Base-by-base conservation (phyloP, 2,888 invertebrate species). In the Papilio demoleus region DNA sequence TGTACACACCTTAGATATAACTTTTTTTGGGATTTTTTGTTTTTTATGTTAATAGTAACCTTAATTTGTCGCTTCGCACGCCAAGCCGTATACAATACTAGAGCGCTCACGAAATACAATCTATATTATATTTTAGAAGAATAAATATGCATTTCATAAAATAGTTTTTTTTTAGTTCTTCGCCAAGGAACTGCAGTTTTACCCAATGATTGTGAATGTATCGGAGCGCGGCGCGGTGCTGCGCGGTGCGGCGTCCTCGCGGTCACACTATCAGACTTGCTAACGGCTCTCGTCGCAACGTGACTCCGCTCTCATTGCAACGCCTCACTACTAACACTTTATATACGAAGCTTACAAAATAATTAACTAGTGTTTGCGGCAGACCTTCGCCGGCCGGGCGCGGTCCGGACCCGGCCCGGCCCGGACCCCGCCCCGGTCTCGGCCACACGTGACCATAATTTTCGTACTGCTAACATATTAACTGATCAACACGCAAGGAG, bases 1-100 rank as follows among this genome's bases (percentile, higher is more conserved):
- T 90, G 91, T 91, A 90, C 88, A 90, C 88, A 85, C 81, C 89
- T 88, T 87, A 87, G 88, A 81, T 78, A 76, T 79, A 76, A 76
- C 79, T 79, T 84, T 84, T 88, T 88, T 86, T 84, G 81, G 72
- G 73, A 73, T 73, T 80, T 85, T 86, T 76, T 75, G 72, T 73
- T 78, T 83, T 80, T 78, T 76, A 78, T 74, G 75, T 78, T 85
- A 85, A 84, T 81, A 82, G 80, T 85, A 83, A 87, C 79, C 85
- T 87, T 88, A 88, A 83, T 88, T 86, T 88, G 88, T 88, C 86
- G 88, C 81, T 83, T 85, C 75, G 83, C 81, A 84, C 79, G 84
- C 88, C 90, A 88, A 90, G 88, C 87, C 89, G 90, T 87, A 88
- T 88, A 90, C 91, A 90, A 90, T 88, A 90, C 87, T 88, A 90